Evolutionary conservation across 1,140 invertebrate genomes (phyloP), one percentile per base, ranked within the genome.

Genomic region (Centruroides sculpturatus): DNA sequence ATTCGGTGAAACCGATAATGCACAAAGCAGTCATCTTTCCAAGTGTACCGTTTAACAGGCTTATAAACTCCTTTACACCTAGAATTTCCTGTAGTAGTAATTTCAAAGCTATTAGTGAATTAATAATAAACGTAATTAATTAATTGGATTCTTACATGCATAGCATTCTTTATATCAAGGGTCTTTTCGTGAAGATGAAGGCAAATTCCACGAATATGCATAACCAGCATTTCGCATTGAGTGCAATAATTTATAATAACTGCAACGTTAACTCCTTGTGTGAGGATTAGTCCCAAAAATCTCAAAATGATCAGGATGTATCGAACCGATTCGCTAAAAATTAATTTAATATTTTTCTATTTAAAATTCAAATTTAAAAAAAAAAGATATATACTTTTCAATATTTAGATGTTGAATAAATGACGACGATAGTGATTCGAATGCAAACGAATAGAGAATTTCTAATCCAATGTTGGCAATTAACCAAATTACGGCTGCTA

Each of bases 161-260:
- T 75, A 3, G 73, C 73, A 48, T 67, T 67, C 57, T 70, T 71
- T 5, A 76, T 62, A 60, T 73, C 71, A 7, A 69, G 67, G 1
- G 72, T 72, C 58, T 74, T 74, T 56, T 76, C 75, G 60, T 73
- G 71, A 5, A 75, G 64, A 13, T 71, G 63, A 3, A 73, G 64
- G 23, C 66, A 62, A 9, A 75, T 62, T 5, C 70, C 71, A 52
- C 69, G 69, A 7, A 75, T 68, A 60, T 72, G 74, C 53, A 74
- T 71, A 34, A 74, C 68, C 11, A 75, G 68, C 66, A 74, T 72
- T 62, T 76, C 73, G 65, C 75, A 76, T 61, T 76, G 75, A 9
- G 71, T 73, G 9, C 65, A 68, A 63, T 74, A 75, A 65, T 76
- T 76, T 8, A 73, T 65, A 12, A 74, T 69, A 7, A 75, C 72